These are phyloP conservation scores for Aromia moschata DNA, from an alignment of 2,888 invertebrate genomes.

Conservation along the genomic window DNA sequence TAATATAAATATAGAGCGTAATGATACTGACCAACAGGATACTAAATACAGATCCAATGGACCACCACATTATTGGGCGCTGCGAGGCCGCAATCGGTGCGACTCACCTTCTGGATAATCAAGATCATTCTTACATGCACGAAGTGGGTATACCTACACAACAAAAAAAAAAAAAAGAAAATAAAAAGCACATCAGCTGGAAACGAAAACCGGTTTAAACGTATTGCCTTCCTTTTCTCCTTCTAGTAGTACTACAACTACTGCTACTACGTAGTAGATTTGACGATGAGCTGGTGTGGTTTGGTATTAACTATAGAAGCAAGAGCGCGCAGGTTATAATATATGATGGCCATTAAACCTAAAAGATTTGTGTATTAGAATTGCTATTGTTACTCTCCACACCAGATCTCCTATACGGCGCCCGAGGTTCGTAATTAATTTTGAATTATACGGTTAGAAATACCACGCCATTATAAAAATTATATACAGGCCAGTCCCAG, in stretches of 20 bases:
- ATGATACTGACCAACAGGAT: constrained; percentile 53
- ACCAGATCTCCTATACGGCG: constrained; percentile 26
- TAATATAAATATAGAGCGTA: constrained; percentile 49
- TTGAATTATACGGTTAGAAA: constrained; percentile 24
- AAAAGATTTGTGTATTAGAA: constrained; percentile 33
- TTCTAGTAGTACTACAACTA: constrained; percentile 61
- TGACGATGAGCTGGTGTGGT: constrained; percentile 51
- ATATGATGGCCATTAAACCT: constrained; percentile 35
- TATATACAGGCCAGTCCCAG: constrained; percentile 3
- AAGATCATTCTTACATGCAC: constrained; percentile 57
- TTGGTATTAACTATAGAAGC: constrained; percentile 19
- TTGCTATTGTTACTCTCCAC: constrained; percentile 28
- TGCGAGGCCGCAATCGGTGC: constrained; percentile 40
- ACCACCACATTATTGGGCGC: constrained; percentile 47
- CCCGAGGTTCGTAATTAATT: constrained; percentile 28
- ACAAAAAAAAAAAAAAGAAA: constrained; percentile 58
- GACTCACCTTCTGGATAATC: constrained; percentile 50
- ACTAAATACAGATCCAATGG: constrained; percentile 54
- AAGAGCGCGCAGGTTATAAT: constrained; percentile 30
- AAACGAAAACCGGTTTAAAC: constrained; percentile 60
- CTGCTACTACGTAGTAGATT: constrained; percentile 61
- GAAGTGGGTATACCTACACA: constrained; percentile 58
- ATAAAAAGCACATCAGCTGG: constrained; percentile 63
- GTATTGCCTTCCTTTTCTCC: constrained; percentile 57
- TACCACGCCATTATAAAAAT: constrained; percentile 18